phyloP scores from a whole-genome alignment of 1,140 invertebrate species.

The Macrocentrus cingulum region DNA sequence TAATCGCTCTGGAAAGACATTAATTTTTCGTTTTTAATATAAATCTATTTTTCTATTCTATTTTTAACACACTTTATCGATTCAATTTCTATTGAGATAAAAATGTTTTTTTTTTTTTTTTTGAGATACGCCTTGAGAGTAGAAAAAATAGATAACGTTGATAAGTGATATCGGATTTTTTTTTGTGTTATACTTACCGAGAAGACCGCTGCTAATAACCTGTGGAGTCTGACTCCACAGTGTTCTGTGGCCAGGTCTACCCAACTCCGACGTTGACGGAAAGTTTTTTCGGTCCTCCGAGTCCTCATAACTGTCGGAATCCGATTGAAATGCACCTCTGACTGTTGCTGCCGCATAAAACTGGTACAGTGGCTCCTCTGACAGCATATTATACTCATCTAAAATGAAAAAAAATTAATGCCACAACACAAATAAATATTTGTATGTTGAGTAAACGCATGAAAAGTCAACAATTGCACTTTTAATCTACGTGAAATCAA shows the following conservation, averaged over 20 bases:
- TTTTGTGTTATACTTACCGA: constrained; percentile 63
- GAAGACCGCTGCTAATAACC: constrained; percentile 74
- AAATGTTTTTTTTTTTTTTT: too few relatives aligned
- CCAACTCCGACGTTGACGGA: constrained; percentile 39
- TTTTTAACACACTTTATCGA: too few relatives aligned
- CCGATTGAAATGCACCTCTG: constrained; percentile 66
- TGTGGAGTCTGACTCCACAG: constrained; percentile 94
- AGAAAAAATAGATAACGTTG: too few relatives aligned
- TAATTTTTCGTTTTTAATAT: background rate
- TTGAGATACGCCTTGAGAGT: too few relatives aligned
- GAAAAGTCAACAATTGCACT: background rate
- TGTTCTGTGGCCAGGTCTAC: constrained; percentile 65
- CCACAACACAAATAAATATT: background rate
- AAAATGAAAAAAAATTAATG: too few relatives aligned
- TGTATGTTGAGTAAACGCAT: constrained; percentile 1
- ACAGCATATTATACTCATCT: constrained; percentile 57
- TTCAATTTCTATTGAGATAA: too few relatives aligned
- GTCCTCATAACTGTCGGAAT: constrained; percentile 81
- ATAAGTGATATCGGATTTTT: too few relatives aligned
- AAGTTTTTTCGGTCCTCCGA: constrained; percentile 41
- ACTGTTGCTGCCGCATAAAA: constrained; percentile 80
- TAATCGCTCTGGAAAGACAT: constrained; percentile 38
- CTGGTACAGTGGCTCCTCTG: constrained; percentile 85
- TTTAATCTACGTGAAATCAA: too few relatives aligned
- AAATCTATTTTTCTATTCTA: too few relatives aligned